Percentiles rank a stretch among this genome's conserved stretches.
phyloP scores from a whole-genome alignment of 2,888 invertebrate species.

The Drosophila aldrichi region DNA sequence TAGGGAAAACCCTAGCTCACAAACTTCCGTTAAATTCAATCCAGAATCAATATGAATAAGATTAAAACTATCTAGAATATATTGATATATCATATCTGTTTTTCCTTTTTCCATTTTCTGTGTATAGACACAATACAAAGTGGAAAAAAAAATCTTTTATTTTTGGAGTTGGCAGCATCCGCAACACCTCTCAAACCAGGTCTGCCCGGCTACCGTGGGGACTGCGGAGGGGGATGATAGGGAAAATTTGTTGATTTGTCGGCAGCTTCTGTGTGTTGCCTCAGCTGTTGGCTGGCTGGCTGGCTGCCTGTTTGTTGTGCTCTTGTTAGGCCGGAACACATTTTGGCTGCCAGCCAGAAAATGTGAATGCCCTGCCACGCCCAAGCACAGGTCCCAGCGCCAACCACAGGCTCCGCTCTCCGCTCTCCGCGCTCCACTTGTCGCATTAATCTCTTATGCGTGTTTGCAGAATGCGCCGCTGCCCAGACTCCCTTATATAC shows the following conservation, averaged over 20 bases:
- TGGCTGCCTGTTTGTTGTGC: slow-evolving; percentile 33
- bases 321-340: slow-evolving; percentile 57
- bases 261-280: slow-evolving; percentile 44
- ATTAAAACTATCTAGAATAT: not conserved
- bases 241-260: slow-evolving; percentile 56
- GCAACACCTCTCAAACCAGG: slow-evolving; percentile 26
- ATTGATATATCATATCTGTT: not conserved
- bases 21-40: not conserved
- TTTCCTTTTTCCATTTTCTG: not conserved
- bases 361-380: slow-evolving; percentile 43
- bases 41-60: no score
- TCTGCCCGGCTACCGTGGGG: not conserved
- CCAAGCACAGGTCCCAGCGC: slow-evolving; percentile 11
- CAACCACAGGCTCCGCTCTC: slow-evolving; percentile 9
- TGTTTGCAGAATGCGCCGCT: slow-evolving; percentile 23
- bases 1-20: not conserved
- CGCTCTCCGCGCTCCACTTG: slow-evolving; percentile 39
- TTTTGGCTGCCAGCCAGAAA: slow-evolving; percentile 60
- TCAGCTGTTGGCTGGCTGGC: slow-evolving; percentile 40
- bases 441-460: slow-evolving; percentile 62
- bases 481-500: slow-evolving; percentile 27
- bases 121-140: not conserved
- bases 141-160: slow-evolving; percentile 42
- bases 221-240: not conserved
- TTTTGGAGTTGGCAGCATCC: slow-evolving; percentile 39